These are phyloP conservation scores for Euleptes europaea DNA, from an alignment of 2,113 vertebrate species.

Conservation along the genomic window DNA sequence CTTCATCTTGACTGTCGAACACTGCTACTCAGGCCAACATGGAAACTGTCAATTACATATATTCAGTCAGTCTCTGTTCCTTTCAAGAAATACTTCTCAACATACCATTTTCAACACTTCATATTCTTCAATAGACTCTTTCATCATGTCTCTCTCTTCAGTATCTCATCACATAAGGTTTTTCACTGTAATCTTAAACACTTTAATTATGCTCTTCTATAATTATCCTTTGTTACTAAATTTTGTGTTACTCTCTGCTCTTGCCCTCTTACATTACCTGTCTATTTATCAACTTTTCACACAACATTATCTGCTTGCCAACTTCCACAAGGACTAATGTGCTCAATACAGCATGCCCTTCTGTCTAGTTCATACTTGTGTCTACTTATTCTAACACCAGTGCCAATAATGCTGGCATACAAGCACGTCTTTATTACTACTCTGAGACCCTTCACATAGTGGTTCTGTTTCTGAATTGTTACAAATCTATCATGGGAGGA, in stretches of 20 bases:
- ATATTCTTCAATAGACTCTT: constrained; percentile 2
- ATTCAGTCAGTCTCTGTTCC: background rate
- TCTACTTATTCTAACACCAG: background rate
- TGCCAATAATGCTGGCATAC: background rate
- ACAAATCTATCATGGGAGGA: background rate
- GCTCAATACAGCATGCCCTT: background rate
- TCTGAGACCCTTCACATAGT: background rate
- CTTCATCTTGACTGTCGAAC: background rate
- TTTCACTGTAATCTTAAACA: constrained; percentile 8
- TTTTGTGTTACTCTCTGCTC: background rate
- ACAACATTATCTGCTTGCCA: background rate
- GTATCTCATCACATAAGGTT: background rate
- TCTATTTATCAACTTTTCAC: background rate
- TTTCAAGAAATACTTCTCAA: background rate
- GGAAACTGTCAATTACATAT: background rate
- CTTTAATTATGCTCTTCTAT: background rate
- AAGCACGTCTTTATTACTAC: background rate
- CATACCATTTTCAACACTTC: background rate
- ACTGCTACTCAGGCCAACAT: background rate
- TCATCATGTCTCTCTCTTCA: background rate
- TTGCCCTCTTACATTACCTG: background rate
- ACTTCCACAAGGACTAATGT: background rate
- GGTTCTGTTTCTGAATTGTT: background rate
- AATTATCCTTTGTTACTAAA: background rate
- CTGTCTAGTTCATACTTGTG: background rate